phyloP scores from a whole-genome alignment of 2,888 invertebrate genomes.

The Drosophila longiperda region DNA sequence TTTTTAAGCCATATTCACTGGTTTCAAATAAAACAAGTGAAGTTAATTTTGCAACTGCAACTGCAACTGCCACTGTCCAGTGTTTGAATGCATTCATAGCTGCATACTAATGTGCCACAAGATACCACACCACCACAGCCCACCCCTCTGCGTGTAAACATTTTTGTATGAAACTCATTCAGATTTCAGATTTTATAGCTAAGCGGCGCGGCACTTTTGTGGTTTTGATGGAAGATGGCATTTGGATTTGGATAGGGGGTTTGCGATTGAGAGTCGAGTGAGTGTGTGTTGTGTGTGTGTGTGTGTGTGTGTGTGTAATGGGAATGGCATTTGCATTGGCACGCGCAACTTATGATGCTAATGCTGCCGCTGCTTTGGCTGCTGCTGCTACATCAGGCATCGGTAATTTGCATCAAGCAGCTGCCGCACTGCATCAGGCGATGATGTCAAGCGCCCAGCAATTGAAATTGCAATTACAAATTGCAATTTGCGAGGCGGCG shows the following conservation, averaged over 20 bases:
- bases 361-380: constrained; percentile 39
- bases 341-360: constrained; percentile 59
- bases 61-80: constrained; percentile 19
- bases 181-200: constrained; percentile 43
- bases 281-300: background rate
- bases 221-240: constrained; percentile 37
- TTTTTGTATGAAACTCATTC: constrained; percentile 66
- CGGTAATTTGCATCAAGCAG: constrained; percentile 34
- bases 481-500: constrained; percentile 47
- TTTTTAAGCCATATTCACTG: background rate
- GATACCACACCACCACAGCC: too few relatives aligned
- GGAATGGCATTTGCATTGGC: constrained; percentile 52
- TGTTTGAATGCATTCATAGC: constrained; percentile 26
- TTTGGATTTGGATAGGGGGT: constrained; percentile 4
- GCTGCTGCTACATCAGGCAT: constrained; percentile 31
- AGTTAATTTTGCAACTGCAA: constrained; percentile 7
- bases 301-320: constrained; percentile 1
- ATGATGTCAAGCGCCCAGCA: constrained; percentile 66
- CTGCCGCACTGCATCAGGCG: constrained; percentile 40
- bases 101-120: constrained; percentile 57
- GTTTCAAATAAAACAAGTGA: background rate
- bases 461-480: constrained; percentile 76
- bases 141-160: constrained; percentile 11
- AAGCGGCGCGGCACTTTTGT: constrained; percentile 61
- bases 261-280: constrained; percentile 5